Base-by-base conservation (phyloP, 2,888 invertebrate species). In the Andrena dorsata region DNA sequence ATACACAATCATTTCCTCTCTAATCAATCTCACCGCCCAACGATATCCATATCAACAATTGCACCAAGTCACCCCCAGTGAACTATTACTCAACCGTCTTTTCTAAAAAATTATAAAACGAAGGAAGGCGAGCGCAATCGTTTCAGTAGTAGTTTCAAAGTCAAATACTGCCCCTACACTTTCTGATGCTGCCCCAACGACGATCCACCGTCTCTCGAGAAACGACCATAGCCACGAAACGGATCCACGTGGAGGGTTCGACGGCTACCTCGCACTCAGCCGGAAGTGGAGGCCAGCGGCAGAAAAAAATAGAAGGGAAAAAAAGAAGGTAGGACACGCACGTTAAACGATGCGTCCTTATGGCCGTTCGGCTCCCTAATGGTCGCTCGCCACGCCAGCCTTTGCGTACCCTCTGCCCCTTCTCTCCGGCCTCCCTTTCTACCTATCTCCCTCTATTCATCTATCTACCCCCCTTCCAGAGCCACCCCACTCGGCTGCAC, bases 291-390 rank as follows among this genome's bases (percentile, higher is more conserved):
- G 41, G 64, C 63, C 30, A n/a, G 10, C 32, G 77, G 58, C 72
- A 65, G 75, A 78, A 58, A 61, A 60, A 58, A 26, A 61, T 60
- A 51, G 26, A 20, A 49, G 51, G 16, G 41, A 41, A 71, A 65
- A 61, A 71, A 53, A 64, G 80, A 84, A 70, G 79, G 64, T 61
- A 28, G 73, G 79, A 65, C 85, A 82, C 82, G 85, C 88, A 84
- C 80, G 81, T 80, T 78, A 86, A 80, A 84, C 91, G 91, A 92
- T 89, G 92, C 90, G 90, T 90, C 89, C 84, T 86, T 86, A 88
- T 81, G 86, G 90, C 90, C 89, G 91, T 91, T 90, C 91, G 90
- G 89, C 88, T 91, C 89, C 90, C 91, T 92, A 93, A 92, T 93
- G 93, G 91, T 86, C 84, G 83, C 82, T 87, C 86, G 77, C 85